Base-by-base conservation (phyloP, 2,113 vertebrate species). In the Epinephelus lanceolatus region DNA sequence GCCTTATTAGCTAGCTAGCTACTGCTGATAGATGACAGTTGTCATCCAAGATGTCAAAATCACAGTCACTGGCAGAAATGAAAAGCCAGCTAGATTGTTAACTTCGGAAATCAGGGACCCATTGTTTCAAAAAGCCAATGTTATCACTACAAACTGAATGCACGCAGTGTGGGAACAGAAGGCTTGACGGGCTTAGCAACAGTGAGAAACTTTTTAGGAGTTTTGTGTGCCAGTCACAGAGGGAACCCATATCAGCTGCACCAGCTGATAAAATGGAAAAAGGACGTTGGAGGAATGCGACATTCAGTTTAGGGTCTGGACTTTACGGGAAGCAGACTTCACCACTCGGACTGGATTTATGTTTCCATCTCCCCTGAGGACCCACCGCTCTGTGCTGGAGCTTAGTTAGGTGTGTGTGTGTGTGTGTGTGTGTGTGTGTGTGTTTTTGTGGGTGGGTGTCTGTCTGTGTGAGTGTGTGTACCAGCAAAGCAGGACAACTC, bases 401-500 rank as follows among this genome's bases (percentile, higher is more conserved):
- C 57, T 59, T 33, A 55, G 71, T 80, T 69, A 71, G 75, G 52
- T 51, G 40, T 23, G n/a, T 73, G 25, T 68, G 27, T 30, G 59
- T 68, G 61, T 25, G 13, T 19, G 17, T 52, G 68, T 65, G 49
- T 69, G 17, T 77, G 66, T 71, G 47, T 80, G 57, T 84, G 49
- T 56, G 37, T 53, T 17, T 27, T 27, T 27, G 27, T 27, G 27
- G 27, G 27, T 27, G 27, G 27, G 27, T 27, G 27, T 27, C 27
- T 27, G 27, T 27, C 2, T 52, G 27, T 27, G 51, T 56, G 11
- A 65, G 65, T 78, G 27, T 40, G 33, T 2, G 17, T 21, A 9
- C 40, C 66, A 51, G 76, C 52, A 71, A 88, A 89, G 79, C 30
- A 83, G 88, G 82, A 71, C 84, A 40, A 49, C 78, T 89, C 86